Conservation (phyloP, 2,797 vertebrate genomes). For the Babyrousa celebensis region DNA sequence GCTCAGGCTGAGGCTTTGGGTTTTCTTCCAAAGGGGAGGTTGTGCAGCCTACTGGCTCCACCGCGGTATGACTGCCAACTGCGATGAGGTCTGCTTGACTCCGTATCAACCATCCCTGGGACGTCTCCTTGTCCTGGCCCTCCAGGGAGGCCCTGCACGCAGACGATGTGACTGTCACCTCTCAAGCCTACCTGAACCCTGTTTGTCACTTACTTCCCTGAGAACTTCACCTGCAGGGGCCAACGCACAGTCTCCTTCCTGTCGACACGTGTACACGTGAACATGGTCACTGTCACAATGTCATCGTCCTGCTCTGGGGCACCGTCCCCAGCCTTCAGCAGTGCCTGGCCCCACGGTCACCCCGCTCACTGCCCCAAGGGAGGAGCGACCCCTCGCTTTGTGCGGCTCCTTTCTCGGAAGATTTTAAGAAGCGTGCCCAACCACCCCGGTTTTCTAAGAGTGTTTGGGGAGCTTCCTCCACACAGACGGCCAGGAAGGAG, state of each 20-base stretch:
- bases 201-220: no score
- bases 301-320: accelerated
- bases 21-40: not conserved
- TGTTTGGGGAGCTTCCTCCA: not conserved
- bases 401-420: not conserved
- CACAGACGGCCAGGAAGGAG: accelerated
- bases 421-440: not conserved
- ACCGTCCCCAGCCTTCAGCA: not conserved
- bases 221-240: not conserved
- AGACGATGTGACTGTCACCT: accelerated
- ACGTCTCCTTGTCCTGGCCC: not conserved
- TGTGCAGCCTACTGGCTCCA: no score
- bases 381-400: not conserved
- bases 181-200: accelerated
- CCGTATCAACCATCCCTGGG: accelerated
- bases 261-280: accelerated
- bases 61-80: accelerated
- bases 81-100: accelerated
- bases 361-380: accelerated
- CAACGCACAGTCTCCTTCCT: accelerated
- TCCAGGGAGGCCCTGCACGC: not conserved
- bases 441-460: not conserved
- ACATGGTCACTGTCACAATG: not conserved
- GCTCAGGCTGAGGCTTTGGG: not conserved
- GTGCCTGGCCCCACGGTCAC: accelerated